Percentiles rank a stretch among this genome's conserved stretches.
Conservation (phyloP, 2,113 vertebrate species). For the Perca flavescens region DNA sequence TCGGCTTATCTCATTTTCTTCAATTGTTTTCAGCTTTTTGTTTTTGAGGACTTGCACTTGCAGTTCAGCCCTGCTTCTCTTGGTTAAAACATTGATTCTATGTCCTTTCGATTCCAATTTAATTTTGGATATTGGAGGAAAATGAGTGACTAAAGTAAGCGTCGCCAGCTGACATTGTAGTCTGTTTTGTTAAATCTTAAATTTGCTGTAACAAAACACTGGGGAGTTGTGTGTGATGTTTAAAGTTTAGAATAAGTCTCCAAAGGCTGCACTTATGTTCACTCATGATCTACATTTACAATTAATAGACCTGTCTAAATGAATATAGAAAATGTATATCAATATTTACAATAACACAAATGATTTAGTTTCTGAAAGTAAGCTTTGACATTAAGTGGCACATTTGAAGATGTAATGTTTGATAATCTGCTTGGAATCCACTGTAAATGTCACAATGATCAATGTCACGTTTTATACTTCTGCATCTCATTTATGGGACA, state of each 20-base stretch:
- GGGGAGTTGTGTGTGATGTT: neutral
- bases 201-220: neutral
- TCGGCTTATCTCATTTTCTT: constrained; percentile 51
- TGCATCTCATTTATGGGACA: neutral
- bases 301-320: neutral
- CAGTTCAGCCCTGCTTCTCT: neutral
- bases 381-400: neutral
- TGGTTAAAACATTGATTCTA: neutral
- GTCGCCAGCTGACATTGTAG: neutral
- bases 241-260: neutral
- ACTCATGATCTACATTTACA: neutral
- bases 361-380: neutral
- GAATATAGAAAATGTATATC: neutral
- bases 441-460: neutral
- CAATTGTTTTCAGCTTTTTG: constrained; percentile 46
- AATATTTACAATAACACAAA: neutral
- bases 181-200: constrained; percentile 8
- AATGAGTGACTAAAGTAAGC: neutral
- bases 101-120: constrained; percentile 11
- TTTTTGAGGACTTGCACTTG: neutral
- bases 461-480: neutral
- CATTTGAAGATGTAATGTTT: neutral
- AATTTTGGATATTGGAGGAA: constrained; percentile 7
- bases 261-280: neutral
- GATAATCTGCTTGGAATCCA: neutral